Percentiles rank a stretch among this genome's conserved stretches.
phyloP scores from a whole-genome alignment of 2,113 vertebrate genomes.

The human region GRCh38 chrX:147296501-147297000 shows the following conservation, averaged over 20 bases:
- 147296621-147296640: background rate
- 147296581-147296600: background rate
- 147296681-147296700: background rate
- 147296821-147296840: background rate
- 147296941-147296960: background rate
- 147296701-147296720: background rate
- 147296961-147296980: background rate
- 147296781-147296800: background rate
- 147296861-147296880: background rate
- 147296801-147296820: background rate
- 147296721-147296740: background rate
- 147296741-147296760: background rate
- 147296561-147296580: background rate
- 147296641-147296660: background rate
- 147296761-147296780: background rate
- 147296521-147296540: background rate
- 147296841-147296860: background rate
- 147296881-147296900: background rate
- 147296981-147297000: background rate
- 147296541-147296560: background rate
- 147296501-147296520: background rate
- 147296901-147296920: background rate
- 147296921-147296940: background rate
- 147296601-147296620: background rate
- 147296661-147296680: background rate